These are phyloP conservation scores for Phocoena sinus DNA, from an alignment of 2,113 vertebrate genomes.

Conservation along the genomic window DNA sequence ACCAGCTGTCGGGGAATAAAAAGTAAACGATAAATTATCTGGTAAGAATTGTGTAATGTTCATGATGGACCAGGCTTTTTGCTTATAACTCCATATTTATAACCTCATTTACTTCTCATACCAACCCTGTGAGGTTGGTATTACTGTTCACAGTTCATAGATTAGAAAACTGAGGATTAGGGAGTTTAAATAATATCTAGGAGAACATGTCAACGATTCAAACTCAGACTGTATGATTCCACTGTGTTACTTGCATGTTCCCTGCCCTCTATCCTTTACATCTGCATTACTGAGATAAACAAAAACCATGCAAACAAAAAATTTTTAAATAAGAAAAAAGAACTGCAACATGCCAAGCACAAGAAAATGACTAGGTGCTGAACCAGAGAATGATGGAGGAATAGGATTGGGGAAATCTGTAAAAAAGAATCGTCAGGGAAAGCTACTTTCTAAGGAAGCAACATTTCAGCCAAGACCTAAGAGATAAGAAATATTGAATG, in stretches of 20 bases:
- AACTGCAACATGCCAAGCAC: not conserved
- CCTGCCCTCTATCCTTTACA: not conserved
- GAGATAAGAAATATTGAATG: not conserved
- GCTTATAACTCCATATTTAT: not conserved
- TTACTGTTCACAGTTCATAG: not conserved
- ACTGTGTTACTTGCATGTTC: rapidly evolving
- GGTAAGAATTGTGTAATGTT: not conserved
- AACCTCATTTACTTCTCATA: not conserved
- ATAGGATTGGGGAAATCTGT: not conserved
- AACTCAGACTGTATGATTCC: too few relatives aligned
- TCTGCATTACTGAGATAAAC: rapidly evolving
- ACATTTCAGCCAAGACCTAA: not conserved
- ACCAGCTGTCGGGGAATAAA: not conserved
- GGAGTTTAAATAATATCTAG: not conserved
- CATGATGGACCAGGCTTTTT: not conserved
- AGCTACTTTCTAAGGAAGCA: not conserved
- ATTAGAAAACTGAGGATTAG: not conserved
- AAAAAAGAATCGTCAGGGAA: not conserved
- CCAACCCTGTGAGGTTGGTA: not conserved
- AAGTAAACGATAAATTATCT: not conserved
- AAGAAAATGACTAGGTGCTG: not conserved
- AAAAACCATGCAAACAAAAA: not conserved
- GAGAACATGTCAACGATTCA: not conserved
- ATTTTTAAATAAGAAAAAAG: not conserved
- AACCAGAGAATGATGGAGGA: not conserved